Base-by-base conservation (phyloP, 2,113 vertebrate genomes). In the Polyodon spathula region DNA sequence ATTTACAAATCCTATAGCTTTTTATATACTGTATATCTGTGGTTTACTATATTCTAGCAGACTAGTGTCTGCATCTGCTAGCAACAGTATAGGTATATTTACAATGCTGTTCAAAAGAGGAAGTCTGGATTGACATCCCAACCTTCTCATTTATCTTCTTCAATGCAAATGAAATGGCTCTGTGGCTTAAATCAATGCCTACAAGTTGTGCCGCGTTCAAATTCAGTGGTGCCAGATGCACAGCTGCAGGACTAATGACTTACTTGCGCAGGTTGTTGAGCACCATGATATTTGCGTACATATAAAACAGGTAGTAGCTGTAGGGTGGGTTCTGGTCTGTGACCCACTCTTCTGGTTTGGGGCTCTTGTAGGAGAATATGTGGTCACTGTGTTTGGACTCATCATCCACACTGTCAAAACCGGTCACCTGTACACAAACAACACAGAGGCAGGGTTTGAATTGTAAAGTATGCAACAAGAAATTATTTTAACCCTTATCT, bases 251-350 rank as follows among this genome's bases (percentile, higher is more conserved):
- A 10, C 9, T n/a, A 41, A 38, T 9, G 54, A 78, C 90, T 81
- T 80, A 94, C 95, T 83, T 97, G 74, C 95, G 88, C 60, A 99
- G 87, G 77, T 97, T 99, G 85, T 98, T 99, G 59, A 98, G 91
- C 76, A 99, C 85, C 95, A 98, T 98, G 82, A 98, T 90, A 84
- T 98, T 99, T 76, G 90, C 88, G 1, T 98, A 99, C 96, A 97
- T 98, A 60, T 97, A 92, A 74, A 95, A 99, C 64, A 99, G 80
- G 75, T 99, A 99, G 79, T 98, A 99, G 61, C 89, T 99, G 64
- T 99, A 99, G 0, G 95, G 93, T 0, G 96, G 95, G 78, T 99
- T 99, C 62, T 92, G 88, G 8, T 93, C 88, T 0, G 73, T 75
- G 44, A 81, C 93, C 96, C 96, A 99, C 11, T 77, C 70, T 60